Base-by-base conservation (phyloP, 2,888 invertebrate genomes). In the Neelides folsomi region DNA sequence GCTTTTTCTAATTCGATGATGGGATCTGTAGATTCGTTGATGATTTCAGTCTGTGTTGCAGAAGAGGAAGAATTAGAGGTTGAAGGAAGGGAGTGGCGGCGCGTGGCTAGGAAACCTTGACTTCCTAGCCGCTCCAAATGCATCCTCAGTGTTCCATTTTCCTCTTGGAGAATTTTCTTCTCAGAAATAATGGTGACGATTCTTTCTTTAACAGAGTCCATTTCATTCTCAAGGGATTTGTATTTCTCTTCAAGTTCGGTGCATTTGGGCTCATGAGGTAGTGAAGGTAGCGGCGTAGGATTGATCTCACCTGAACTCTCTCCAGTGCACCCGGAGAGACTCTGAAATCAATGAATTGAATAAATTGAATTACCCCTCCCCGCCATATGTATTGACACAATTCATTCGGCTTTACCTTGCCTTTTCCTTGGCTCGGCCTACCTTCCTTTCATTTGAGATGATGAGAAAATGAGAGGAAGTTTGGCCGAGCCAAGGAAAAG, bases 131-230 rank as follows among this genome's bases (percentile, higher is more conserved):
- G 13, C 41, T 19, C 41, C 9, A 20, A 41, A 16, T 27, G 27
- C 27, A 37, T 46, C 34, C 47, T 63, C 9, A 70, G 59, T 2
- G 58, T 54, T 52, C 67, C 67, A 42, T 68, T 68, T 38, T 72
- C 71, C 36, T 67, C 62, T 2, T 65, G 66, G 49, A 67, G 67
- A n/a, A 65, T 62, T 55, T 65, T 65, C 52, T 67, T 66, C 50
- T 68, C 68, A 1, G 64, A 64, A 5, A 68, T 54, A 19, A 68
- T 65, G 49, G 65, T 66, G 9, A 66, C 64, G 38, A 69, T 66
- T 51, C 68, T 66, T 27, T 62, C 58, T 52, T 67, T 66, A 10
- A 68, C 65, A 36, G 58, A 52, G 48, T 65, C 66, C 49, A 67
- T 58, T 39, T 66, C 63, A 8, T 55, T 58, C 52, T 65, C 60